Base-by-base conservation (phyloP, 1,140 invertebrate species). In the Leucophenga varia region DNA sequence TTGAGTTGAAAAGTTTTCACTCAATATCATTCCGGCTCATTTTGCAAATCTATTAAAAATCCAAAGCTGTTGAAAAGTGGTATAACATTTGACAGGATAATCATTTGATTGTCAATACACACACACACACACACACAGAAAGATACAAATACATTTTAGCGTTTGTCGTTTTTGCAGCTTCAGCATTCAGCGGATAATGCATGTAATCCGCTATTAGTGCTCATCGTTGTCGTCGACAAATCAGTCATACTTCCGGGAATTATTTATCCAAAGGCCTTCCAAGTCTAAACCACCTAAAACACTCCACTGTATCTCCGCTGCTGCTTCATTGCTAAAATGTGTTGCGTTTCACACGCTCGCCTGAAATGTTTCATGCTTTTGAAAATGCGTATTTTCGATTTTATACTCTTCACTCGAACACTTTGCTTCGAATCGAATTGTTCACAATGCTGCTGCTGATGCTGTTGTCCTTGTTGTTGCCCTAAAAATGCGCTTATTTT, bases 191-290 rank as follows among this genome's bases (percentile, higher is more conserved):
- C n/a, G 68, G 69, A 69, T 72, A 72, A 72, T 72, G 57, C 69
- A 68, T 72, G 69, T 72, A 72, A 72, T 72, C 69, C 69, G 59
- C 69, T 72, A 72, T 72, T 72, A 72, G 63, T 67, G 64, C 63
- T 63, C 63, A 67, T 70, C 35, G 37, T 42, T 36, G 18, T 18
- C 5, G 18, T 17, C 16, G 25, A 25, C 35, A 20, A n/a, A 18
- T 36, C 16, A 10, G 21, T 17, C 25, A 28, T 12, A 28, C 12
- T 28, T 6, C 25, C 25, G 6, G 12, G 25, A 28, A 28, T 28
- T 7, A 12, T 12, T 7, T 28, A 28, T 12, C 25, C 25, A 28
- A 28, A 28, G 6, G n/a, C 14, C 9, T 14, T 25, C 37, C 16
- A 22, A 17, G 6, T 16, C 34, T 9, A 14, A n/a, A 28, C n/a